Evolutionary conservation across 2,888 invertebrate genomes (phyloP).

Genomic region (Lasius fuliginosus): DNA sequence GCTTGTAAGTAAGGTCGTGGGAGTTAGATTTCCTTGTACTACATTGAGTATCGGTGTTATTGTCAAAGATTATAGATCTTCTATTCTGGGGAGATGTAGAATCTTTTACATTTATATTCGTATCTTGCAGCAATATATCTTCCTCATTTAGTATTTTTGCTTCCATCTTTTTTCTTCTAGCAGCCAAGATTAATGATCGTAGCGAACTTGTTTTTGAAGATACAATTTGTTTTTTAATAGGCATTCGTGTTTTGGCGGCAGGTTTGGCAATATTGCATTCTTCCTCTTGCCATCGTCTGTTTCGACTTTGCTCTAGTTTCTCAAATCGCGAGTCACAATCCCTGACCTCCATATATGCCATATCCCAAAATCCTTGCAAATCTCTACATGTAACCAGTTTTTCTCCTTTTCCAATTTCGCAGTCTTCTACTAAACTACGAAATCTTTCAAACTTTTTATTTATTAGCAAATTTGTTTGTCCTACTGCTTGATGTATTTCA

Average conservation of each 20-base stretch:
- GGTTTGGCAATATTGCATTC: conserved; percentile 72
- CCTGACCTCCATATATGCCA: conserved; percentile 91
- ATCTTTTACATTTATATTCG: neutral
- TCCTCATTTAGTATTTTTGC: neutral
- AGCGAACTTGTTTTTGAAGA: conserved; percentile 70
- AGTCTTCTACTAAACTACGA: conserved; percentile 85
- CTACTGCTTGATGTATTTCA: conserved; percentile 90
- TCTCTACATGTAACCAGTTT: conserved; percentile 90
- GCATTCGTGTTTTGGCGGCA: conserved; percentile 56
- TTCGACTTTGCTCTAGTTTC: conserved; percentile 73
- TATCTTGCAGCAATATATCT: conserved; percentile 1
- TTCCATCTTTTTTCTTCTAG: conserved; percentile 76
- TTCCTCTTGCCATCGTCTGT: conserved; percentile 87
- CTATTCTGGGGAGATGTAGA: neutral
- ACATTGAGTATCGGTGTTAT: neutral
- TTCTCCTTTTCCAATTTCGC: conserved; percentile 86
- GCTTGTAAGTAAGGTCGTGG: neutral
- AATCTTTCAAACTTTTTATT: conserved; percentile 94
- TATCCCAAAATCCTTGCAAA: conserved; percentile 96
- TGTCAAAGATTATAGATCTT: neutral
- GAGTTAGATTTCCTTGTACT: conserved; percentile 48
- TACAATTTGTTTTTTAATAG: conserved; percentile 54
- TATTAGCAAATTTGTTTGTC: conserved; percentile 92
- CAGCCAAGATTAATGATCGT: conserved; percentile 76
- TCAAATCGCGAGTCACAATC: conserved; percentile 81